A percentile compares a stretch with the other conserved stretches of the same genome.
Conservation (phyloP, 2,113 vertebrate genomes). For the Chrysemys picta region DNA sequence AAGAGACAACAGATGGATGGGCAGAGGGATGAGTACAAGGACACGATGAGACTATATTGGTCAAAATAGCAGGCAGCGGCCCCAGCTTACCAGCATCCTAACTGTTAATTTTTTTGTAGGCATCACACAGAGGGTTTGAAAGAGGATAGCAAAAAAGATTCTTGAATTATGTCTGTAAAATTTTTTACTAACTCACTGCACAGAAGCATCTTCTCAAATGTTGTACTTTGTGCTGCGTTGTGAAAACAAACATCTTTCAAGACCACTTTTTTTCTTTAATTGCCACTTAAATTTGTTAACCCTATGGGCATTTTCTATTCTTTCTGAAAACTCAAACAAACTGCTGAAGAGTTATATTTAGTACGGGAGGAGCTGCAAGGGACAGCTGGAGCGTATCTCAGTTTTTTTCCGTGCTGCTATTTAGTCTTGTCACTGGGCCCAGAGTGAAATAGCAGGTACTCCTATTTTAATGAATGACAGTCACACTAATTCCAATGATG, state of each 20-base stretch:
- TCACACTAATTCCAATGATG: conserved; percentile 26
- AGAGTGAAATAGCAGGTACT: background rate
- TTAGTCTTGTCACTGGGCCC: conserved; percentile 5
- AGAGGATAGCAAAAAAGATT: background rate
- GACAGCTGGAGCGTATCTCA: conserved; percentile 50
- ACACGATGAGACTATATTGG: conserved; percentile 11
- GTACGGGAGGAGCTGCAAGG: background rate
- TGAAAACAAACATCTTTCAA: conserved; percentile 20
- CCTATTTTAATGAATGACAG: conserved; percentile 37
- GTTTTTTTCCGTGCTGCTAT: background rate
- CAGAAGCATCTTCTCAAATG: background rate
- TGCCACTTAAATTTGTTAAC: conserved; percentile 25
- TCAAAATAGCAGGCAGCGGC: background rate
- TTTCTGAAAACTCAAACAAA: conserved; percentile 61
- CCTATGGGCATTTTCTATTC: conserved; percentile 20
- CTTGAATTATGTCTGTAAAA: background rate
- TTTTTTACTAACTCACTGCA: background rate
- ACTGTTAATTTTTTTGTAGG: conserved; percentile 18
- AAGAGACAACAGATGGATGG: conserved; percentile 35
- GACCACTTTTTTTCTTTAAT: conserved; percentile 7
- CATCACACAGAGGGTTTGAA: conserved; percentile 7
- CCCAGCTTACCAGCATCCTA: conserved; percentile 5
- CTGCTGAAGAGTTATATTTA: conserved; percentile 58
- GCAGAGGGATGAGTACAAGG: background rate
- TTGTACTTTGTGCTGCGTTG: background rate